Conservation (phyloP, 2,797 vertebrate species). For the Sebastiscus tertius region DNA sequence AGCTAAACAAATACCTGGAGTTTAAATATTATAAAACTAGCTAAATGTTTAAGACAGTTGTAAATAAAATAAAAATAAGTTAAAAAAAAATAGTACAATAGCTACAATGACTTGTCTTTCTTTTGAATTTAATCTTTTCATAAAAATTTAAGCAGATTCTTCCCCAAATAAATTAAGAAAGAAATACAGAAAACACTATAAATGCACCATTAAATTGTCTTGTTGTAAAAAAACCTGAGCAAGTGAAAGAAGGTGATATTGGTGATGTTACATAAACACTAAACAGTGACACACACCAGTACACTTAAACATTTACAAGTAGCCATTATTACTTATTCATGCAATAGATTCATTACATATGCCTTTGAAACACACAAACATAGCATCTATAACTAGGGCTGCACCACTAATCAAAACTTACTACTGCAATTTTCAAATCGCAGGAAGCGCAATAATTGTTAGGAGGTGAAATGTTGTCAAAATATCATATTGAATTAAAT, state of each 20-base stretch:
- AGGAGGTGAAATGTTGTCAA: no score
- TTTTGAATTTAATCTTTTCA: background rate
- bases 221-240: background rate
- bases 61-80: background rate
- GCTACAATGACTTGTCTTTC: background rate
- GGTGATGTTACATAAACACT: background rate
- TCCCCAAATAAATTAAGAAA: background rate
- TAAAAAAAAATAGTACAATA: no score
- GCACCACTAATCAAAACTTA: no score
- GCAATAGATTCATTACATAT: background rate
- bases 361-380: background rate
- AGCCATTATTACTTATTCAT: background rate
- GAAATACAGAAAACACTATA: background rate
- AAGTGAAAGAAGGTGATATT: background rate
- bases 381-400: background rate
- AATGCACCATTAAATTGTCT: background rate
- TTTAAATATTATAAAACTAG: background rate
- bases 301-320: background rate
- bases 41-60: no score
- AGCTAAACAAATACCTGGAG: no score
- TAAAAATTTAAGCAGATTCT: background rate
- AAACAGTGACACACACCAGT: background rate
- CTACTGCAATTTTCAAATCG: no score
- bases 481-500: no score
- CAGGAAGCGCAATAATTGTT: no score